These are phyloP conservation scores for Latrodectus elegans DNA, from an alignment of 2,888 invertebrate genomes.

Conservation along the genomic window DNA sequence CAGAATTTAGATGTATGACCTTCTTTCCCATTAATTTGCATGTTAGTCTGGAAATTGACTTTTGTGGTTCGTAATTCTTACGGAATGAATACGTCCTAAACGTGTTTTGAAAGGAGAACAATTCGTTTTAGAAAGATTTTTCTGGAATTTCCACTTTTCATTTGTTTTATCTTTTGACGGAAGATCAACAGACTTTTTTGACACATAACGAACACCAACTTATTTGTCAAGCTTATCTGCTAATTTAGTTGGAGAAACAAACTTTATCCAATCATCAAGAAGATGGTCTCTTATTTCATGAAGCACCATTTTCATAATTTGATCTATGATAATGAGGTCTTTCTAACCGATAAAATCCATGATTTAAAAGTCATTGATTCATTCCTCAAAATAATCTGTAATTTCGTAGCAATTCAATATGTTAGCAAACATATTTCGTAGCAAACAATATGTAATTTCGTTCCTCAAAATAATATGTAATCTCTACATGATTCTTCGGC, in stretches of 20 bases:
- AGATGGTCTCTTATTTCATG: conserved; percentile 9
- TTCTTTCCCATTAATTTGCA: background rate
- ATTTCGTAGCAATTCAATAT: too few relatives aligned
- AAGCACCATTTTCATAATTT: background rate
- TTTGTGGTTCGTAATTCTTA: background rate
- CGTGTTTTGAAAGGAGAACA: background rate
- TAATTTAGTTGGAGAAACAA: conserved; percentile 7
- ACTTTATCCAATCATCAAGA: conserved; percentile 12
- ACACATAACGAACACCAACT: background rate
- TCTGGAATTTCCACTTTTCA: conserved; percentile 3
- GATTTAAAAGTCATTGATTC: conserved; percentile 3
- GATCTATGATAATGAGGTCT: conserved; percentile 18
- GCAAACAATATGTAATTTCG: too few relatives aligned
- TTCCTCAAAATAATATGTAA: conserved; percentile 8
- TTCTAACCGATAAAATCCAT: conserved; percentile 7
- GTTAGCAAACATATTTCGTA: too few relatives aligned
- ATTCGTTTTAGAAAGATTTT: background rate
- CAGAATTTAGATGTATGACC: conserved; percentile 7
- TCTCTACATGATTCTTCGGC: background rate
- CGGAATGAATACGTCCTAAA: background rate
- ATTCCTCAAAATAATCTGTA: conserved; percentile 9
- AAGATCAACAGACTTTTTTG: background rate
- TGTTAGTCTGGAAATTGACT: background rate
- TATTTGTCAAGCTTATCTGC: conserved; percentile 17
- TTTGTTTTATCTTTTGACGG: conserved; percentile 9